Percentiles rank a stretch among this genome's conserved stretches.
Evolutionary conservation across 2,888 invertebrate genomes (phyloP).

Genomic region (Ennomos fuscantarius): DNA sequence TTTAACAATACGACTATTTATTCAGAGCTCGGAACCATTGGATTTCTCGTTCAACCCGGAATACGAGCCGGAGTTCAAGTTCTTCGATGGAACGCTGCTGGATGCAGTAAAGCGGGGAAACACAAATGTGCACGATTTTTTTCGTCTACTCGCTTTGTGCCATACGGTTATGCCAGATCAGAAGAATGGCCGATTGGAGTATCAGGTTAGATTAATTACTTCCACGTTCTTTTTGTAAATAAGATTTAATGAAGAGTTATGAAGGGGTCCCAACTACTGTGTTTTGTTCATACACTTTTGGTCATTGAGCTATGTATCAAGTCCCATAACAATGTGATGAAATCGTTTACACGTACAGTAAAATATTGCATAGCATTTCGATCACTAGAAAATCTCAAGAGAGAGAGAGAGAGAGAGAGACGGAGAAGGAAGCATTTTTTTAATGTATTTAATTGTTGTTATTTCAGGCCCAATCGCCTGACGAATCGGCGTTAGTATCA

Average conservation of each 20-base stretch:
- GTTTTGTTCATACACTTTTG: too few species aligned
- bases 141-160: slow-evolving; percentile 96
- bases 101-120: slow-evolving; percentile 92
- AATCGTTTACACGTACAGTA: too few species aligned
- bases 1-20: slow-evolving; percentile 6
- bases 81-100: slow-evolving; percentile 94
- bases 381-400: too few species aligned
- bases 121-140: slow-evolving; percentile 93
- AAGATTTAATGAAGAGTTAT: too few species aligned
- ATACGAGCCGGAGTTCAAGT: slow-evolving; percentile 96
- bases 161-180: slow-evolving; percentile 99
- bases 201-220: slow-evolving; percentile 83
- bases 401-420: too few species aligned
- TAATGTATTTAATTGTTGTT: slow-evolving; percentile 5
- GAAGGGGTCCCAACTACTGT: too few species aligned
- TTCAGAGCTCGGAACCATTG: slow-evolving; percentile 90
- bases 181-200: slow-evolving; percentile 91
- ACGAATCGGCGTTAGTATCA: slow-evolving; percentile 98
- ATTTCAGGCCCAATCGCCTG: slow-evolving; percentile 97
- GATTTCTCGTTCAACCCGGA: slow-evolving; percentile 98
- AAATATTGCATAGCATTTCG: too few species aligned
- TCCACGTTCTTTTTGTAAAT: too few species aligned
- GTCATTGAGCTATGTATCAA: too few species aligned
- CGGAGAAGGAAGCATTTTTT: too few species aligned
- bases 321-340: too few species aligned